Conservation (phyloP, 2,797 vertebrate species). For the Pangasius sanitwongsei region DNA sequence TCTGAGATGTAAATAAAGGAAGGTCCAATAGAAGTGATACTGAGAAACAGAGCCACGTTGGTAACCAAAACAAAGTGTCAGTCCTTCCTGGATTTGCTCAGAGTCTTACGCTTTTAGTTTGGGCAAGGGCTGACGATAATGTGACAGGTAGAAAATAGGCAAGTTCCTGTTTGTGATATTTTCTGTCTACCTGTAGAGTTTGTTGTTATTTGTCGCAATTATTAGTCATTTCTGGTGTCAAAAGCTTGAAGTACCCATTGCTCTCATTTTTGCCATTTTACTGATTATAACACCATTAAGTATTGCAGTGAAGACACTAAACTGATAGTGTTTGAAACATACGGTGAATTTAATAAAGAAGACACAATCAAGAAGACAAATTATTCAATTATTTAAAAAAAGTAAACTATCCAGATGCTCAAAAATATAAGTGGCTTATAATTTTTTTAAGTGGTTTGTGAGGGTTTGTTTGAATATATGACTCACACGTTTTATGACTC, state of each 20-base stretch:
- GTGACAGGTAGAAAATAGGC: background rate
- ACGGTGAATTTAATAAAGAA: background rate
- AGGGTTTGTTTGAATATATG: background rate
- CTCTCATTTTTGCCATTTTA: background rate
- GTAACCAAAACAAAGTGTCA: background rate
- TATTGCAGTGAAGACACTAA: background rate
- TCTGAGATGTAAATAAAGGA: background rate
- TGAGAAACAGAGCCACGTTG: background rate
- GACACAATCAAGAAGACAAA: background rate
- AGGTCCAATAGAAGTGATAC: background rate
- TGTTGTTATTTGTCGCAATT: background rate
- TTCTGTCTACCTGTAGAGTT: background rate
- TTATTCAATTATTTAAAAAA: background rate
- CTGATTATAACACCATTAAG: background rate
- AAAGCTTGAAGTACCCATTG: background rate
- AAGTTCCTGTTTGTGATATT: background rate
- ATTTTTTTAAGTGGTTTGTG: background rate
- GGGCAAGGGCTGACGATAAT: background rate
- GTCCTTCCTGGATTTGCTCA: background rate
- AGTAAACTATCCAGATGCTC: background rate
- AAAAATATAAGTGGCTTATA: background rate
- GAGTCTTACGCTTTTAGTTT: background rate
- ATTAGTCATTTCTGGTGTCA: background rate
- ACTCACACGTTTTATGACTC: background rate
- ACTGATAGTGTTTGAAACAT: background rate